phyloP scores from a whole-genome alignment of 2,797 vertebrate genomes.

The Intellagama lesueurii region DNA sequence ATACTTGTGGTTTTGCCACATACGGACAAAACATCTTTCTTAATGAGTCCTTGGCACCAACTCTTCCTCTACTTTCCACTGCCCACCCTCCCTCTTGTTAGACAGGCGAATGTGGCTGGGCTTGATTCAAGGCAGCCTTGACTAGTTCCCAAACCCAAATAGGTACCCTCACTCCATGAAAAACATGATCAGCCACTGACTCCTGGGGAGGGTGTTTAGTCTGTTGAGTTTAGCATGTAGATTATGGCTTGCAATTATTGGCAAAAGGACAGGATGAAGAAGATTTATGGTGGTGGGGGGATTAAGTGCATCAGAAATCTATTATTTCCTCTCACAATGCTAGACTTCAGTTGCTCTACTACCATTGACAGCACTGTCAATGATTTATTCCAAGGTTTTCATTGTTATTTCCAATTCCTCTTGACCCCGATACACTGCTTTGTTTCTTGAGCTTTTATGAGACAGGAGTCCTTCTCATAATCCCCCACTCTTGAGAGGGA shows the following conservation, averaged over 20 bases:
- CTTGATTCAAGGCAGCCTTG: slow-evolving; percentile 58
- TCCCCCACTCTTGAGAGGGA: neutral
- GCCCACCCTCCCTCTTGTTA: neutral
- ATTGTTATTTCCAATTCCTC: neutral
- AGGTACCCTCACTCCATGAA: neutral
- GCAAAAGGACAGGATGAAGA: neutral
- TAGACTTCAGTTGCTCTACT: neutral
- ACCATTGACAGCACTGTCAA: neutral
- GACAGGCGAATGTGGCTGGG: neutral
- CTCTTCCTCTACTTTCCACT: neutral
- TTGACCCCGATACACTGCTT: no score
- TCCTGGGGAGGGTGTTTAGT: slow-evolving; percentile 61
- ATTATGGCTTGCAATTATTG: neutral
- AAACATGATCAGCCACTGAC: slow-evolving; percentile 61
- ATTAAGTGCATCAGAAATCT: neutral
- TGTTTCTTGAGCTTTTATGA: neutral
- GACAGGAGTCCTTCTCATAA: neutral
- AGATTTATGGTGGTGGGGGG: neutral
- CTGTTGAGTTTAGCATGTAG: slow-evolving; percentile 37
- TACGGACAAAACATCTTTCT: neutral
- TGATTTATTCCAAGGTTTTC: neutral
- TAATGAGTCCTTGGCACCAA: neutral
- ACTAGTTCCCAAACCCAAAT: slow-evolving; percentile 66
- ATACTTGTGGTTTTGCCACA: neutral
- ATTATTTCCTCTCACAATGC: neutral